Evolutionary conservation across 2,888 invertebrate genomes (phyloP), one percentile per base, ranked within the genome.

Genomic region (Drosophila recens): DNA sequence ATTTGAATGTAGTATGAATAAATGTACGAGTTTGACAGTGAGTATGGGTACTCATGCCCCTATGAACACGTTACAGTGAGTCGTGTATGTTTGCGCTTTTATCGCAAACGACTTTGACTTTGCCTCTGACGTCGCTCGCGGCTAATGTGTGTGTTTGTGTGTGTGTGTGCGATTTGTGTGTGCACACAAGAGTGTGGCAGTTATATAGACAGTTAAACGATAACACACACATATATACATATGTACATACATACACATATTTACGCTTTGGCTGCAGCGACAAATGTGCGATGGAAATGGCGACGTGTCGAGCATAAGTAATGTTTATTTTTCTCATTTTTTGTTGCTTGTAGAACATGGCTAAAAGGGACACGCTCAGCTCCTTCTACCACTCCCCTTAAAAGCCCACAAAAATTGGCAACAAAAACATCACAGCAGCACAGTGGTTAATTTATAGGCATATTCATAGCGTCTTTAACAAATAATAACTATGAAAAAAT

Each of bases 291-390:
- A 15, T 27, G 34, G 53, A 13, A 62, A 45, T 59, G 63, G 66
- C 79, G 66, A 79, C 87, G 83, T 87, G 85, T 84, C 66, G 70
- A 66, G 83, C 79, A 87, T 84, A 84, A 87, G 72, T 77, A 85
- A 84, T 87, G 82, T 79, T 84, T 75, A 82, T 82, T 76, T 74
- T 79, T 72, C 68, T 46, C 64, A 27, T 6, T 64, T 65, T 67
- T 61, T 61, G n/a, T 51, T 59, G 17, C 70, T 64, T 74, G 79
- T 75, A 70, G 70, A 80, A 83, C 77, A 83, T 61, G 67, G 36
- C 34, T 45, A 62, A 58, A 74, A 53, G 59, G 34, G 9, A 42
- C 17, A 9, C 33, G 30, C 17, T 17, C 10, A 17, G 15, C 3
- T 13, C 15, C 20, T 1, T 9, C n/a, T 13, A 5, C 5, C 20